Evolutionary conservation across 2,113 vertebrate species (phyloP).

Genomic region (Vulpes vulpes): DNA sequence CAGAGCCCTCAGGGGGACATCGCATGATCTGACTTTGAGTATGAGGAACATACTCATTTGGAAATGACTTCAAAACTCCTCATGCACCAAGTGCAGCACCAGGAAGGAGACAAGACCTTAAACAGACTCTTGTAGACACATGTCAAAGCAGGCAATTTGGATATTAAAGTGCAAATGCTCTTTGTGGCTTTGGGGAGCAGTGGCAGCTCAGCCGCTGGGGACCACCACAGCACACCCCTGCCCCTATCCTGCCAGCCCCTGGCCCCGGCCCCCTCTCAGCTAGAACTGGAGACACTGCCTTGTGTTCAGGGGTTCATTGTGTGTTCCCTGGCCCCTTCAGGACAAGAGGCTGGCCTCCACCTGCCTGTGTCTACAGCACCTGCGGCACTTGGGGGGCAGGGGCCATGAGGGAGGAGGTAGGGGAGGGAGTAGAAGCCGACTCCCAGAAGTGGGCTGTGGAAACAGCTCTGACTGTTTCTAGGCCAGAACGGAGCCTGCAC

Average conservation of each 20-base stretch:
- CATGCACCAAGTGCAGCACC: not conserved
- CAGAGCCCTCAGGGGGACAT: not conserved
- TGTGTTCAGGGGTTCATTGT: rapidly evolving
- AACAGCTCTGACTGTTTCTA: not conserved
- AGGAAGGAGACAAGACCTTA: conserved; percentile 18
- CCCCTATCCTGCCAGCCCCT: not conserved
- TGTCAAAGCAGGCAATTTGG: not conserved
- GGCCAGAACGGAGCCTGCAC: rapidly evolving
- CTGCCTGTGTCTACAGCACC: too few species aligned
- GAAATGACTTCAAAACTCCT: conserved; percentile 46
- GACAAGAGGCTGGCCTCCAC: not conserved
- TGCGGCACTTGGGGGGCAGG: too few species aligned
- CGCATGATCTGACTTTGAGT: conserved; percentile 25
- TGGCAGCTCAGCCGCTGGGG: conserved; percentile 57
- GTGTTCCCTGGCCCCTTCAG: not conserved
- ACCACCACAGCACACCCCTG: conserved; percentile 54
- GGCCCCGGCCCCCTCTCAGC: not conserved
- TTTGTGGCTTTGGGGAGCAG: conserved; percentile 5
- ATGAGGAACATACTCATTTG: not conserved
- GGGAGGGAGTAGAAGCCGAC: not conserved
- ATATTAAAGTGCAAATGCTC: not conserved
- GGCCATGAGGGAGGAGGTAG: too few species aligned
- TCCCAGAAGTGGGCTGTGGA: rapidly evolving
- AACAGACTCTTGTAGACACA: not conserved
- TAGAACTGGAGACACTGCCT: rapidly evolving